Evolutionary conservation across 2,888 invertebrate species (phyloP).

Genomic region (Drosophila hawaiiensis): DNA sequence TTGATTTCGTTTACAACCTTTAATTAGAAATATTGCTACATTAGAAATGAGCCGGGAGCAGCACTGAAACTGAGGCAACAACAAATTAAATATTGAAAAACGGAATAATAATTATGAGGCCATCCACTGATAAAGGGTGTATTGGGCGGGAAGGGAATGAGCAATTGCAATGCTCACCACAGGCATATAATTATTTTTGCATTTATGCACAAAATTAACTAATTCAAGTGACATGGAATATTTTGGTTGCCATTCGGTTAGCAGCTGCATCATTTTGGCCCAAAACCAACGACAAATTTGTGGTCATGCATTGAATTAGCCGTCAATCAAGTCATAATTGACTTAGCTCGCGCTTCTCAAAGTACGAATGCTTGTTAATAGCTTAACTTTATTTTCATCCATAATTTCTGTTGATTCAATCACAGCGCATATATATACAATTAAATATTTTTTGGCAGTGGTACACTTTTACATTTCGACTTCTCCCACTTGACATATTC

Average conservation of each 20-base stretch:
- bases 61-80: conserved; percentile 28
- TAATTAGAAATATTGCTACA: conserved; percentile 81
- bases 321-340: conserved; percentile 64
- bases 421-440: conserved; percentile 28
- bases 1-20: conserved; percentile 81
- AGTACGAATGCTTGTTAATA: neutral
- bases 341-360: conserved; percentile 29
- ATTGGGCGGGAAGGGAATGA: neutral
- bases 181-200: conserved; percentile 64
- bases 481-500: too few species aligned
- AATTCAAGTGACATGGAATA: conserved; percentile 77
- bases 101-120: conserved; percentile 71
- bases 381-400: neutral
- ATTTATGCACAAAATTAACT: conserved; percentile 78
- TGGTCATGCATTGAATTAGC: conserved; percentile 61
- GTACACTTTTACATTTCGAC: too few species aligned
- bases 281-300: conserved; percentile 41
- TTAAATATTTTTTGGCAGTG: conserved; percentile 18
- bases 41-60: conserved; percentile 62
- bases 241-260: conserved; percentile 55
- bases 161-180: conserved; percentile 46
- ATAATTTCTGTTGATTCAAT: conserved; percentile 46
- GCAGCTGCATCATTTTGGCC: conserved; percentile 32
- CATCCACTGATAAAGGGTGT: neutral
- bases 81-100: conserved; percentile 78